A percentile compares a stretch with the other conserved stretches of the same genome.
phyloP scores from a whole-genome alignment of 2,888 invertebrate genomes.

The Amphipoea oculea region DNA sequence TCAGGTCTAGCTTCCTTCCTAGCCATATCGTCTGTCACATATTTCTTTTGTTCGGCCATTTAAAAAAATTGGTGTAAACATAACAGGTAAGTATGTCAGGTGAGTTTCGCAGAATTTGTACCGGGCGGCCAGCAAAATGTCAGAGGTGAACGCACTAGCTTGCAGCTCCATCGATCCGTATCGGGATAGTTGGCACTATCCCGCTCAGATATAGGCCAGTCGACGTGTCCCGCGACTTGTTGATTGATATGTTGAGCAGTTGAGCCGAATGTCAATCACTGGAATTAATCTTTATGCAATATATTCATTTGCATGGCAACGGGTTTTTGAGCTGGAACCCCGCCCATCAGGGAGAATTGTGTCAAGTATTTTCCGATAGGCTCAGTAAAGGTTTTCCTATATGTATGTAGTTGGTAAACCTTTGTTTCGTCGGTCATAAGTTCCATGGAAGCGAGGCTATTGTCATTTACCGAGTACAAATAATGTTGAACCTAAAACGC shows the following conservation, averaged over 20 bases:
- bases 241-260: constrained; percentile 46
- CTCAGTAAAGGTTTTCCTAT: neutral
- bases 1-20: neutral
- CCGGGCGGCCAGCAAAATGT: constrained; percentile 37
- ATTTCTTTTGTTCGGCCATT: neutral
- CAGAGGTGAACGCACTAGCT: constrained; percentile 61
- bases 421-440: neutral
- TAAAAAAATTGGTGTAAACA: neutral
- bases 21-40: neutral
- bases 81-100: neutral
- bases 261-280: constrained; percentile 38
- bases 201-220: constrained; percentile 47
- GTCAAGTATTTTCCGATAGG: constrained; percentile 42
- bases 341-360: neutral
- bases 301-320: constrained; percentile 26
- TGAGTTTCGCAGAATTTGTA: constrained; percentile 1
- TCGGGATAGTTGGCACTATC: constrained; percentile 48
- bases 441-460: neutral
- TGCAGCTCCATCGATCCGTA: constrained; percentile 67
- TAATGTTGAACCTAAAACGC: neutral
- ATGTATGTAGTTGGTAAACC: neutral
- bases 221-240: constrained; percentile 46
- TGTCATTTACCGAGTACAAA: neutral
- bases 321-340: constrained; percentile 8
- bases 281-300: constrained; percentile 20